Evolutionary conservation across 1,140 invertebrate genomes (phyloP).

Genomic region (Drosophila azteca): DNA sequence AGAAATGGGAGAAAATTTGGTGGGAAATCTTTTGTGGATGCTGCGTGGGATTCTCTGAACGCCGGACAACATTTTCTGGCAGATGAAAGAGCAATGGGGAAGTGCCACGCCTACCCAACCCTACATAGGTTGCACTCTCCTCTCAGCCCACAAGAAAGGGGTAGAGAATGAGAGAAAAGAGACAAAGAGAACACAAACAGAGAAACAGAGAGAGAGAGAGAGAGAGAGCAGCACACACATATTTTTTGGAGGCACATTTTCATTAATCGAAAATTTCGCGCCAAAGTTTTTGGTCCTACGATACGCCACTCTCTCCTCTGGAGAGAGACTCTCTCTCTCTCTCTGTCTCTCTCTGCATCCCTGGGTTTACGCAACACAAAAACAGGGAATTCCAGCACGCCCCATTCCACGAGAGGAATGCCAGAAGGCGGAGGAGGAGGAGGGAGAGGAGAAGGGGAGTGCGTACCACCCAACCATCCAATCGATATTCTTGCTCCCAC

Average conservation of each 20-base stretch:
- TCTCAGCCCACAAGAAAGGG: background rate
- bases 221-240: background rate
- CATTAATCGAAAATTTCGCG: constrained; percentile 78
- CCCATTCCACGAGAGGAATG: constrained; percentile 27
- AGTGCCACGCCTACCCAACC: constrained; percentile 29
- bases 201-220: background rate
- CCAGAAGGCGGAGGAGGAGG: constrained; percentile 20
- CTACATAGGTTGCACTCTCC: constrained; percentile 9
- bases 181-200: background rate
- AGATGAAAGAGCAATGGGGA: constrained; percentile 66
- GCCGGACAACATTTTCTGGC: constrained; percentile 60
- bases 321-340: too few relatives aligned
- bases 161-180: background rate
- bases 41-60: constrained; percentile 58
- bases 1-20: constrained; percentile 4
- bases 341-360: too few relatives aligned
- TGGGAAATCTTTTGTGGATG: constrained; percentile 34
- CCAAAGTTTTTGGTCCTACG: constrained; percentile 42
- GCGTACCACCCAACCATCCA: constrained; percentile 23
- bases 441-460: constrained; percentile 28
- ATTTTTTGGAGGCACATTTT: constrained; percentile 44
- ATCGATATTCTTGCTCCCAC: constrained; percentile 37
- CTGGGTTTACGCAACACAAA: constrained; percentile 10
- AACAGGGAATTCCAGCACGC: constrained; percentile 48
- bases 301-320: background rate